Evolutionary conservation across 2,888 invertebrate genomes (phyloP).

Genomic region (Pseudanteris insignis): DNA sequence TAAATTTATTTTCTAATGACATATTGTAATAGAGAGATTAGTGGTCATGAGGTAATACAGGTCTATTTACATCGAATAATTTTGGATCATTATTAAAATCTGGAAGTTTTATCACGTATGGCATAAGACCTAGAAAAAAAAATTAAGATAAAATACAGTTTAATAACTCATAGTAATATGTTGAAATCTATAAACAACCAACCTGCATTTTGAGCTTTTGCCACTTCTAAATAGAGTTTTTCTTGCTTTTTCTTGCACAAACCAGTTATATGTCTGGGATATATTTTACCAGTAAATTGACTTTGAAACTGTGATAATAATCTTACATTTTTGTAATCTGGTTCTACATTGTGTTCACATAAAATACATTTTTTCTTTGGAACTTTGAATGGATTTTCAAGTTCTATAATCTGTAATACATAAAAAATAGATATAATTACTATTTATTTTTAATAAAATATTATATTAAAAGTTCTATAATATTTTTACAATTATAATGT

Average conservation of each 20-base stretch:
- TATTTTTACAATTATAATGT: too few species aligned
- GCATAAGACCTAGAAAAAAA: slow-evolving; percentile 76
- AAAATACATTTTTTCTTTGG: slow-evolving; percentile 80
- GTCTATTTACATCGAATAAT: slow-evolving; percentile 88
- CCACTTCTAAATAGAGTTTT: slow-evolving; percentile 77
- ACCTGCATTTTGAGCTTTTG: slow-evolving; percentile 79
- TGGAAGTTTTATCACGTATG: slow-evolving; percentile 81
- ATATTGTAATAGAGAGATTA: too few species aligned
- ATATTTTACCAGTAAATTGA: slow-evolving; percentile 90
- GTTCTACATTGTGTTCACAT: slow-evolving; percentile 82
- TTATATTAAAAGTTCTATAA: too few species aligned
- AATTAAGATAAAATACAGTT: slow-evolving; percentile 43
- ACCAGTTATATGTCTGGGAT: slow-evolving; percentile 93
- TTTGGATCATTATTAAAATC: slow-evolving; percentile 86
- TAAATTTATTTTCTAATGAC: too few species aligned
- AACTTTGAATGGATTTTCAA: slow-evolving; percentile 80
- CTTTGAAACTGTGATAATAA: slow-evolving; percentile 96
- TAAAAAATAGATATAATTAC: too few species aligned
- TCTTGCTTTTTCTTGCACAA: slow-evolving; percentile 85
- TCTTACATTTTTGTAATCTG: slow-evolving; percentile 91
- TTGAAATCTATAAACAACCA: slow-evolving; percentile 28
- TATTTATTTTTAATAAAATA: too few species aligned
- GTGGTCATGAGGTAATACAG: slow-evolving; percentile 75
- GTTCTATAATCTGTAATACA: slow-evolving; percentile 17
- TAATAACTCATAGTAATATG: slow-evolving; percentile 1